These are phyloP conservation scores for Troides aeacus DNA, from an alignment of 2,888 invertebrate species.

Conservation along the genomic window DNA sequence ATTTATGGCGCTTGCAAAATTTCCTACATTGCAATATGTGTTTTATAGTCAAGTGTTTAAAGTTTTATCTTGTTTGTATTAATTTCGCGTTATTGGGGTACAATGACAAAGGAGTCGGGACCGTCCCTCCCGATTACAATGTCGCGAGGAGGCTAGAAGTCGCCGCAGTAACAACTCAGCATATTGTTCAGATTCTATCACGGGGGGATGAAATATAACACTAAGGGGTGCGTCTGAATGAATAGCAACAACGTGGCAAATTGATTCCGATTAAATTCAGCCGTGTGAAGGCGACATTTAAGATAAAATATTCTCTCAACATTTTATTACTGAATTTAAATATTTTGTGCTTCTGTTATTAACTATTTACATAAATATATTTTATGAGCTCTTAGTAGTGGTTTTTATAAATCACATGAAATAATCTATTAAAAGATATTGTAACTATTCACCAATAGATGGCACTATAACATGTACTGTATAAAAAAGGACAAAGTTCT, in stretches of 20 bases:
- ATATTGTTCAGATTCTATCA: constrained; percentile 61
- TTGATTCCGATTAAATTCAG: constrained; percentile 63
- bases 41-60: constrained; percentile 28
- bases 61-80: constrained; percentile 38
- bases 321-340: background rate
- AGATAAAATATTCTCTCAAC: constrained; percentile 12
- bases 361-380: background rate
- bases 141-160: constrained; percentile 67
- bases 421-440: background rate
- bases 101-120: constrained; percentile 65
- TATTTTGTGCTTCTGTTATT: background rate
- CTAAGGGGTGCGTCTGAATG: constrained; percentile 59
- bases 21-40: constrained; percentile 32
- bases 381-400: background rate
- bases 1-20: constrained; percentile 73
- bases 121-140: constrained; percentile 73
- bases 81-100: constrained; percentile 46
- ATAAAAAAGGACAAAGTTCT: background rate
- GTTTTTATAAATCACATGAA: background rate
- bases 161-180: constrained; percentile 68
- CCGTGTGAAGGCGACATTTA: constrained; percentile 46
- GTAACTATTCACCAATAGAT: constrained; percentile 42
- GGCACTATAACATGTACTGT: constrained; percentile 39
- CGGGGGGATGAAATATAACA: constrained; percentile 42
- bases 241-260: constrained; percentile 64